These are phyloP conservation scores for Trissolcus japonicus DNA, from an alignment of 2,888 invertebrate species.

Conservation along the genomic window DNA sequence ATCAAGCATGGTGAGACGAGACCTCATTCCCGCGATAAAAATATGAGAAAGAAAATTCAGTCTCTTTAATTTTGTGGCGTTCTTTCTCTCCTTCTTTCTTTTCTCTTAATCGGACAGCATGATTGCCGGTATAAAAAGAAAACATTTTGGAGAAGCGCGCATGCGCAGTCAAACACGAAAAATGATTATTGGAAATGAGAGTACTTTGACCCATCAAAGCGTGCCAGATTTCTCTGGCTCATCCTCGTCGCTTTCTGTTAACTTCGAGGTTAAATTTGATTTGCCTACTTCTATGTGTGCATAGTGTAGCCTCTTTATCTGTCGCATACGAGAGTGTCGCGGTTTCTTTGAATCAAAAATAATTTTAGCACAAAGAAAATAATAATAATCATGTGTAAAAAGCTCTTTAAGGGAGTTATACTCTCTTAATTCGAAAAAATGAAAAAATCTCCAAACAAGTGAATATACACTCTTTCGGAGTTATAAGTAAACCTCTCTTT, in stretches of 20 bases:
- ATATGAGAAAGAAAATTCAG: conserved; percentile 49
- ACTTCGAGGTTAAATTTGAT: conserved; percentile 60
- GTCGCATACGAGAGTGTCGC: too few relatives aligned
- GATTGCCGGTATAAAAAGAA: background rate
- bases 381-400: background rate
- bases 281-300: conserved; percentile 62
- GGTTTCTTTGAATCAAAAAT: conserved; percentile 6
- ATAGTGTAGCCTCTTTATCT: conserved; percentile 15
- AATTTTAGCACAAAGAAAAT: conserved; percentile 6
- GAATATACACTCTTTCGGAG: too few relatives aligned
- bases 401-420: too few relatives aligned
- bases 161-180: conserved; percentile 9
- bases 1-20: conserved; percentile 35
- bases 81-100: background rate
- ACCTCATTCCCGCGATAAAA: conserved; percentile 39
- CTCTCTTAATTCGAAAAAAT: too few relatives aligned
- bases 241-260: conserved; percentile 44
- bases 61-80: conserved; percentile 39
- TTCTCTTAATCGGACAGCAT: conserved; percentile 16
- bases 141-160: conserved; percentile 19
- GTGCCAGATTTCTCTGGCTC: conserved; percentile 67
- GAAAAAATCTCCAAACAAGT: too few relatives aligned
- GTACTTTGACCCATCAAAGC: conserved; percentile 65
- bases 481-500: too few relatives aligned
- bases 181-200: conserved; percentile 30